A percentile compares a stretch with the other conserved stretches of the same genome.
Conservation (phyloP, 2,113 vertebrate species). For the Etheostoma cragini region DNA sequence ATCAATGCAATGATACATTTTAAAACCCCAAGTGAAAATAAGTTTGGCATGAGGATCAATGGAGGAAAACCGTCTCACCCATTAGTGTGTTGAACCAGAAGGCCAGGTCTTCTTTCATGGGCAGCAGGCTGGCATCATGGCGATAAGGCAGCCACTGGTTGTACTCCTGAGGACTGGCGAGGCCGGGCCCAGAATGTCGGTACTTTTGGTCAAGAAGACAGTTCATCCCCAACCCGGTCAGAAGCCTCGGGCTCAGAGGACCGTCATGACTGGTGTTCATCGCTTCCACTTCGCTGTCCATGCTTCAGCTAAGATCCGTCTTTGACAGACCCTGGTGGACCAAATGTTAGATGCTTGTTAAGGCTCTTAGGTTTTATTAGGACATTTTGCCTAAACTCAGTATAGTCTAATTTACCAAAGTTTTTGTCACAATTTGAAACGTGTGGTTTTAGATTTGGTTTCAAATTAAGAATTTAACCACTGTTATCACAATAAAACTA, state of each 20-base stretch:
- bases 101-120: conserved; percentile 98
- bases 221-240: conserved; percentile 68
- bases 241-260: conserved; percentile 66
- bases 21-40: neutral
- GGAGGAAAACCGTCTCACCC: conserved; percentile 81
- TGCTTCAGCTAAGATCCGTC: conserved; percentile 30
- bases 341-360: neutral
- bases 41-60: neutral
- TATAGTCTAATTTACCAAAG: neutral
- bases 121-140: conserved; percentile 94
- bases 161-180: conserved; percentile 93
- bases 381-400: neutral
- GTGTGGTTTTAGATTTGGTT: neutral
- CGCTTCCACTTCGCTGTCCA: conserved; percentile 71
- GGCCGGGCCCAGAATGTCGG: conserved; percentile 87
- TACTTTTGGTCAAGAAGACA: conserved; percentile 84
- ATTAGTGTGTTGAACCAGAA: conserved; percentile 93
- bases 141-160: conserved; percentile 95
- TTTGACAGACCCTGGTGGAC: conserved; percentile 23
- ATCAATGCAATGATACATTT: too few species aligned
- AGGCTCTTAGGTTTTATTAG: neutral
- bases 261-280: conserved; percentile 83
- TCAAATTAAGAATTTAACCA: neutral
- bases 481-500: neutral
- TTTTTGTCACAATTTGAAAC: neutral